Percentiles rank a stretch among this genome's conserved stretches.
phyloP scores from a whole-genome alignment of 1,140 invertebrate species.

The Drosophila orosa region DNA sequence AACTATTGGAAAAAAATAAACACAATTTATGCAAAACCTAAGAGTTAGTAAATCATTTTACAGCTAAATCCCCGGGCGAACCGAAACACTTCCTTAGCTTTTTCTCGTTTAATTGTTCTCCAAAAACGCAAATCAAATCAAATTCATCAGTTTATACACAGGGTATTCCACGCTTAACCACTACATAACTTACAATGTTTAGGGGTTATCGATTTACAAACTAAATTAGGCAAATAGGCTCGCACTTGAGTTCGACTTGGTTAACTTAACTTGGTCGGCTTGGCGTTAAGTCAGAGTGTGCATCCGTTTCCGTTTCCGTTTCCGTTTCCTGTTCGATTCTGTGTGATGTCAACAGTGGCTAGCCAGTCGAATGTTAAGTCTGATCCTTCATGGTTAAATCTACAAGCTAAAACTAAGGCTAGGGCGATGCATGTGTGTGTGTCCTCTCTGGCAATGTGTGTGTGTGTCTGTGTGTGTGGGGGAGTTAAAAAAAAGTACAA shows the following conservation, averaged over 20 bases:
- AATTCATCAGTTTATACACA: slow-evolving; percentile 51
- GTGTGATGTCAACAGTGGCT: slow-evolving; percentile 49
- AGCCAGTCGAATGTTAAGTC: slow-evolving; percentile 42
- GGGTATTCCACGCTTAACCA: slow-evolving; percentile 28
- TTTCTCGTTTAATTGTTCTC: slow-evolving; percentile 37
- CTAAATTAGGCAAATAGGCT: slow-evolving; percentile 42
- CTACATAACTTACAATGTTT: slow-evolving; percentile 31
- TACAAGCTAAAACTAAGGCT: slow-evolving; percentile 34
- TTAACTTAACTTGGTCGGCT: slow-evolving; percentile 11
- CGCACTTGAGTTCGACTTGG: slow-evolving; percentile 29
- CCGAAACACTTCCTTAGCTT: background rate
- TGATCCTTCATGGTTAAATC: slow-evolving; percentile 32
- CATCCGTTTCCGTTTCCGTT: slow-evolving; percentile 1
- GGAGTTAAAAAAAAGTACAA: slow-evolving; percentile 72
- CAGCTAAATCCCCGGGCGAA: background rate
- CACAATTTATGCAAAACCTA: background rate
- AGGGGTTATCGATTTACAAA: slow-evolving; percentile 18
- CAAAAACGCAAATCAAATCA: slow-evolving; percentile 35
- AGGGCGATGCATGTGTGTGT: slow-evolving; percentile 26
- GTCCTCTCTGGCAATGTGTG: slow-evolving; percentile 32
- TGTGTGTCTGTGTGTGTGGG: slow-evolving; percentile 34
- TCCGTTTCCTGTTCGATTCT: background rate
- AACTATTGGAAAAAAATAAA: background rate
- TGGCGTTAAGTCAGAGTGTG: background rate
- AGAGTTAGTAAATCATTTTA: slow-evolving; percentile 2